Evolutionary conservation across 1,140 invertebrate genomes (phyloP).

Genomic region (Aricia agestis): DNA sequence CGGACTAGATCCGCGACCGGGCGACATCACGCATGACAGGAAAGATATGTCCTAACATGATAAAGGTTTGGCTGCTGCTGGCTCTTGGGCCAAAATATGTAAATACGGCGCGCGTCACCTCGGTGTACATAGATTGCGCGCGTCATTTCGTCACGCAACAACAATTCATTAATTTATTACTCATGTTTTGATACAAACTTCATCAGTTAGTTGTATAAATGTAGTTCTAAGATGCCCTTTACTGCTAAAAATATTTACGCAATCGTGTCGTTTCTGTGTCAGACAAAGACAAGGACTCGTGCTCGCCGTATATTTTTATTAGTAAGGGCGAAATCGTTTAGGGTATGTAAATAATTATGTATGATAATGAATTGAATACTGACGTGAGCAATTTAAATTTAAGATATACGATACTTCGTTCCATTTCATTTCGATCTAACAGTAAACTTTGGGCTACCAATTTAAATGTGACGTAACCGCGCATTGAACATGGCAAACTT

Average conservation of each 20-base stretch:
- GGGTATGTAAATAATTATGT: constrained; percentile 66
- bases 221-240: constrained; percentile 53
- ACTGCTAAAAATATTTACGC: constrained; percentile 61
- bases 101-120: constrained; percentile 37
- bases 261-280: no score
- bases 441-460: no score
- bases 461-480: no score
- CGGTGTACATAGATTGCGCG: constrained; percentile 53
- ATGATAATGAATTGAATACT: constrained; percentile 30
- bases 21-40: no score
- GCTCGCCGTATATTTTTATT: no score
- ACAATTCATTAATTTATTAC: constrained; percentile 73
- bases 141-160: constrained; percentile 30
- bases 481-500: no score
- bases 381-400: constrained; percentile 4
- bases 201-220: constrained; percentile 64
- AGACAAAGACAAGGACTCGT: no score
- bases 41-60: no score
- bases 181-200: constrained; percentile 62
- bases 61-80: no score
- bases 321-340: constrained; percentile 27
- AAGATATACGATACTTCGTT: no score
- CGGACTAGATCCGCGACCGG: no score
- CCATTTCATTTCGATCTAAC: no score
- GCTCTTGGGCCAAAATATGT: constrained; percentile 29